A percentile compares a stretch with the other conserved stretches of the same genome.
Evolutionary conservation across 1,140 invertebrate species (phyloP).

Genomic region (Capitella teleta): DNA sequence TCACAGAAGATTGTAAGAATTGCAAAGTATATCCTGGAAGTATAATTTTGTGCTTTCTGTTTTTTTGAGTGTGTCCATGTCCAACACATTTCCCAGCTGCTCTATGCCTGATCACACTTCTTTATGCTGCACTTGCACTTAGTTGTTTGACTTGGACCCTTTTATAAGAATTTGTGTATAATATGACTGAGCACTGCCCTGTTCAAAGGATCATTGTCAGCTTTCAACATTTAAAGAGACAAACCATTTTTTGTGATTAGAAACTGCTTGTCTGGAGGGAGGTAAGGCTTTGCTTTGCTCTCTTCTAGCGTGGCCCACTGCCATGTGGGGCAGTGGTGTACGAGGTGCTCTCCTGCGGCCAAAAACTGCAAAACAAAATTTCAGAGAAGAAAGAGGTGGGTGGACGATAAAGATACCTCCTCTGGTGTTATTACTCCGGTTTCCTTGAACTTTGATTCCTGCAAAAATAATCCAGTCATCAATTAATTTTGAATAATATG

Average conservation of each 20-base stretch:
- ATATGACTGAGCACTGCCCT: no score
- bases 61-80: no score
- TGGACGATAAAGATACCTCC: constrained; percentile 33
- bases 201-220: no score
- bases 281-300: constrained; percentile 66
- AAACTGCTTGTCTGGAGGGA: constrained; percentile 94
- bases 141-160: no score
- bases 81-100: no score
- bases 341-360: constrained; percentile 92
- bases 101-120: no score
- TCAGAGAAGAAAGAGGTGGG: background rate
- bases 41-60: no score
- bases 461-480: constrained; percentile 17
- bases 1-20: no score
- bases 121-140: no score
- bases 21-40: no score
- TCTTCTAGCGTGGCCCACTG: constrained; percentile 88
- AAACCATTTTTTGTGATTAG: constrained; percentile 80
- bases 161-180: no score
- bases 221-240: no score
- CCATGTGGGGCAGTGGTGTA: constrained; percentile 99
- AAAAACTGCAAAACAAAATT: constrained; percentile 62
- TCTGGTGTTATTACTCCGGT: constrained; percentile 89
- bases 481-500: constrained; percentile 1
- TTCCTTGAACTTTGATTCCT: constrained; percentile 98